Evolutionary conservation across 1,140 invertebrate genomes (phyloP), one percentile per base, ranked within the genome.

Genomic region (Magallana ariakensis): DNA sequence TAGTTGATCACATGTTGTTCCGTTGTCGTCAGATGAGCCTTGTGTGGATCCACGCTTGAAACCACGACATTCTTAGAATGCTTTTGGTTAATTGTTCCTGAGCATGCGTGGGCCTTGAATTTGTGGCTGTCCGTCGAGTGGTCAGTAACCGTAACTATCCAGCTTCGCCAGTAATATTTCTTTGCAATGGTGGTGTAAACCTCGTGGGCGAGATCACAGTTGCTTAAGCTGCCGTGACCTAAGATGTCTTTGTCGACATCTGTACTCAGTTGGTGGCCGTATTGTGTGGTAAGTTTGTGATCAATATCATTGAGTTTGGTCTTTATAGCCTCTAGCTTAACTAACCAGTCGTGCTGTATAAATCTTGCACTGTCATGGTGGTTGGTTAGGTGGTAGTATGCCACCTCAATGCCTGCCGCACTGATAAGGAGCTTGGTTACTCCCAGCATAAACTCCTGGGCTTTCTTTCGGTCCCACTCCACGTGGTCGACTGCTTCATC

Each of bases 161-260:
- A 75, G 22, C 33, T 75, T 13, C 66, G 66, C 66, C 66, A 75
- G 66, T 75, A 75, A 13, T 75, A 75, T 26, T 75, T 75, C 7
- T 75, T 19, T 22, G 22, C 2, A 10, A 75, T 9, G 7, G 13
- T 9, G 66, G 11, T 26, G 1, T 75, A 4, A 2, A 75, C 9
- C 11, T 19, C 22, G 22, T 33, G 22, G 5, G 66, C 33, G 0
- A 75, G 22, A 26, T 75, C 66, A 26, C 66, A 75, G 33, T 75
- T 75, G 22, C 66, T 75, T 5, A 26, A 75, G 22, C 33, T 19
- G 6, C 10, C 22, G 13, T 75, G 66, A 13, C 26, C 10, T 33
- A 11, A 5, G 26, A 75, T 22, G 22, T 26, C 22, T 33, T 33
- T 22, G 15, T 75, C 66, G 13, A 75, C 66, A 10, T 75, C 66